A percentile compares a stretch with the other conserved stretches of the same genome.
Conservation (phyloP, 2,888 invertebrate genomes). For the Liopterus haemorrhoidalis region DNA sequence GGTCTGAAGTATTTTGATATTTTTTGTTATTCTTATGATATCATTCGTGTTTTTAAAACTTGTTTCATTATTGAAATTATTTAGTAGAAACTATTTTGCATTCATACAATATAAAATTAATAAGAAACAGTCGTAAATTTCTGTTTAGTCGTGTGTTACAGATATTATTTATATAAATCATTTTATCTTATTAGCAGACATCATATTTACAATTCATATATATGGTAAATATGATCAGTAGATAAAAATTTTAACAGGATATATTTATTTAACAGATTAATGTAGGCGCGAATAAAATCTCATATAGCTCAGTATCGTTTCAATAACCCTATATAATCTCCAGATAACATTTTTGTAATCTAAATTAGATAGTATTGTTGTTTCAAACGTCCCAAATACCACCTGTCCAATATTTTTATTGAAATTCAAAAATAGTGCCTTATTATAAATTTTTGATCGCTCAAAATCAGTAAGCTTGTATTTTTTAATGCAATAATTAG, state of each 20-base stretch:
- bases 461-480: too few species aligned
- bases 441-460: too few species aligned
- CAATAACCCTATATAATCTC: too few species aligned
- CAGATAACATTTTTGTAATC: too few species aligned
- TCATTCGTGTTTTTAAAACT: too few species aligned
- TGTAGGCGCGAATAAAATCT: background rate
- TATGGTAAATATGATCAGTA: background rate
- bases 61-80: background rate
- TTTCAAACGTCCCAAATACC: too few species aligned
- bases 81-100: background rate
- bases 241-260: background rate
- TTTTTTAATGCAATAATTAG: too few species aligned
- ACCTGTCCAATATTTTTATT: too few species aligned
- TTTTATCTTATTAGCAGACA: background rate
- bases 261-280: background rate
- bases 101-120: background rate
- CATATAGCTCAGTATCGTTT: background rate
- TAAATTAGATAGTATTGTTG: too few species aligned
- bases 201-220: background rate
- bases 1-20: too few species aligned
- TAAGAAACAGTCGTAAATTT: background rate
- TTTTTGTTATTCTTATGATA: too few species aligned
- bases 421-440: constrained; percentile 1
- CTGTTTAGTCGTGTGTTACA: background rate
- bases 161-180: background rate